Evolutionary conservation across 1,140 invertebrate genomes (phyloP).

Genomic region (Telenomus remus): DNA sequence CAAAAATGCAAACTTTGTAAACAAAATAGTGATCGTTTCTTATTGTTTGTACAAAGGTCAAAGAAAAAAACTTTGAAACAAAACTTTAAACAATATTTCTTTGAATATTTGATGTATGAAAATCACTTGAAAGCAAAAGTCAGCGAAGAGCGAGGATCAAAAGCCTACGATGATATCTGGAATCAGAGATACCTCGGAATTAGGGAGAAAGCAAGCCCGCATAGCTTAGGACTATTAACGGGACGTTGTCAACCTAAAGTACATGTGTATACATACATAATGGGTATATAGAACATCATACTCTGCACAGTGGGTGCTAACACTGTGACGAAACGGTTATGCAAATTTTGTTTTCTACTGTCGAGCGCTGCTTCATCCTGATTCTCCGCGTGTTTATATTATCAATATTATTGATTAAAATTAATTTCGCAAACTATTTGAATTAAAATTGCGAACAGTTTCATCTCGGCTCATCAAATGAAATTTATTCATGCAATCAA

Average conservation of each 20-base stretch:
- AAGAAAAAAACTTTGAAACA: no score
- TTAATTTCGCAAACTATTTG: not conserved
- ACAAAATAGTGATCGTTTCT: no score
- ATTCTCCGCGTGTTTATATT: slow-evolving; percentile 17
- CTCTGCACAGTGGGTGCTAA: slow-evolving; percentile 39
- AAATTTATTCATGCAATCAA: no score
- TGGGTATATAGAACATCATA: slow-evolving; percentile 21
- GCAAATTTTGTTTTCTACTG: slow-evolving; percentile 40
- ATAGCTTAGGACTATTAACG: slow-evolving; percentile 49
- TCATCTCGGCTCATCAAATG: no score
- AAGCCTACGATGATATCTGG: slow-evolving; percentile 35
- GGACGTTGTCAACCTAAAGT: slow-evolving; percentile 50
- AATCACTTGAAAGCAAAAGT: not conserved
- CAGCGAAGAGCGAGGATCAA: slow-evolving; percentile 42
- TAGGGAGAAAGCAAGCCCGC: slow-evolving; percentile 51
- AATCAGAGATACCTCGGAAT: slow-evolving; percentile 53
- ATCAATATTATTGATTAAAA: slow-evolving; percentile 11
- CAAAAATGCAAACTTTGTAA: no score
- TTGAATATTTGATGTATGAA: no score
- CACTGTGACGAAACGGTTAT: slow-evolving; percentile 36
- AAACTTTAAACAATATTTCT: no score
- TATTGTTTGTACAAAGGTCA: no score
- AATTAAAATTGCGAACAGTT: no score
- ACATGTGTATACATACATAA: slow-evolving; percentile 37
- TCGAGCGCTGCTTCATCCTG: not conserved